Conservation (phyloP, 2,113 vertebrate species). For the Lathamus discolor region DNA sequence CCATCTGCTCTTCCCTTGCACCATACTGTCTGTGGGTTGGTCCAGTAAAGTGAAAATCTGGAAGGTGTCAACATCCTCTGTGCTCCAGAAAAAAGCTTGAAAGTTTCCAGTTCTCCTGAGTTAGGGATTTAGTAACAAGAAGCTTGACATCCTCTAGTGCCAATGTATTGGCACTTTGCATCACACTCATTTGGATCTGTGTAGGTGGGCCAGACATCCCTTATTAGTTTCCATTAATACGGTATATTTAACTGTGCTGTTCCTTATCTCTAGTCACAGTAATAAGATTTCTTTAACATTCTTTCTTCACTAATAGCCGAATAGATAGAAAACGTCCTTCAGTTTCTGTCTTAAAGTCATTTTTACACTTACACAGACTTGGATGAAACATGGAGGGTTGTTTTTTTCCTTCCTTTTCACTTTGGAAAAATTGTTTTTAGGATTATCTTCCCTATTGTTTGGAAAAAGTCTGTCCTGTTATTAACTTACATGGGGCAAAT, state of each 20-base stretch:
- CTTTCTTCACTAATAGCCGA: neutral
- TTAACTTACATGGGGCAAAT: constrained; percentile 73
- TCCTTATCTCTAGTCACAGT: neutral
- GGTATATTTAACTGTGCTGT: neutral
- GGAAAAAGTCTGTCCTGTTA: constrained; percentile 22
- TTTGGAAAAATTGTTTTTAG: constrained; percentile 61
- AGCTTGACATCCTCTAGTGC: constrained; percentile 7
- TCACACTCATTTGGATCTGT: neutral
- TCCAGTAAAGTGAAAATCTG: constrained; percentile 74
- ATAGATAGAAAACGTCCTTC: neutral
- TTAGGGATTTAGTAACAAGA: neutral
- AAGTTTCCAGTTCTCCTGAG: constrained; percentile 27
- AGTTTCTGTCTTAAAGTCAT: neutral
- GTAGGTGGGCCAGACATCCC: neutral
- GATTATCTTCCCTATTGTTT: constrained; percentile 65
- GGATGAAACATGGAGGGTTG: neutral
- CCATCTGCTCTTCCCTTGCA: constrained; percentile 78
- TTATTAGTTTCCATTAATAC: neutral
- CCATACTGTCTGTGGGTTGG: constrained; percentile 78
- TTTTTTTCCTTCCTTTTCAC: neutral
- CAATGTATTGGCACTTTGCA: neutral
- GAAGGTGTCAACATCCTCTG: constrained; percentile 67
- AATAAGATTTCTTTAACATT: neutral
- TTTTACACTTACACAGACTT: neutral
- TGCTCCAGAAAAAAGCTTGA: constrained; percentile 49